phyloP scores from a whole-genome alignment of 2,797 vertebrate genomes.

The Fistularia commersonii region DNA sequence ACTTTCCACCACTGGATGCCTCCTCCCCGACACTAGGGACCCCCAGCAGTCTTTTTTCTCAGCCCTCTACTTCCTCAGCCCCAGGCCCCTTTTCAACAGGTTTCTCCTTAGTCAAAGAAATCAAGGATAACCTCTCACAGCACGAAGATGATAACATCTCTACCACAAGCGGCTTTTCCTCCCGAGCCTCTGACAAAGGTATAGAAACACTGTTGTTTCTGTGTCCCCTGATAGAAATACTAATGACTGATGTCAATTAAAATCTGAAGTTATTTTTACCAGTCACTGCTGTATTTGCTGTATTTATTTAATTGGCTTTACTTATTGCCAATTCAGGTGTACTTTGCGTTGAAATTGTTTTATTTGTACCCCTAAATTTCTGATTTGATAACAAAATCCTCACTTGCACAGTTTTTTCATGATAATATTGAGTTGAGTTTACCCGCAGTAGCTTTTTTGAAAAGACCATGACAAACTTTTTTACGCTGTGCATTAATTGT shows the following conservation, averaged over 20 bases:
- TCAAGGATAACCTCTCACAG: conserved; percentile 97
- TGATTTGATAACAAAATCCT: no score
- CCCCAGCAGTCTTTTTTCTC: conserved; percentile 76
- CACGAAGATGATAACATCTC: conserved; percentile 99
- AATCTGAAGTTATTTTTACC: background rate
- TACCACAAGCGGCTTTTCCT: conserved; percentile 98
- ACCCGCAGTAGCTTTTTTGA: no score
- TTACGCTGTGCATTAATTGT: no score
- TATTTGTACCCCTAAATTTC: no score
- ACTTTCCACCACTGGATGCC: conserved; percentile 82
- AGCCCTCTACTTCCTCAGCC: conserved; percentile 89
- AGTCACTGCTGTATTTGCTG: background rate
- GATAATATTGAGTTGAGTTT: no score
- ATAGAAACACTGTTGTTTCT: background rate
- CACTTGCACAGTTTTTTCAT: no score
- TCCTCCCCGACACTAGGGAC: conserved; percentile 70
- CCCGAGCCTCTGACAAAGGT: conserved; percentile 98
- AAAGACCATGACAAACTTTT: background rate
- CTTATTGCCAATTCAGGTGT: no score
- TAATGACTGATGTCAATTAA: background rate
- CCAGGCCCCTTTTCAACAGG: conserved; percentile 76
- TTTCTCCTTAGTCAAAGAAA: conserved; percentile 95
- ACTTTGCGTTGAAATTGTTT: no score
- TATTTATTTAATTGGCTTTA: no score
- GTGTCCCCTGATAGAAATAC: background rate